phyloP scores from a whole-genome alignment of 1,140 invertebrate species.

The Lithobius niger region DNA sequence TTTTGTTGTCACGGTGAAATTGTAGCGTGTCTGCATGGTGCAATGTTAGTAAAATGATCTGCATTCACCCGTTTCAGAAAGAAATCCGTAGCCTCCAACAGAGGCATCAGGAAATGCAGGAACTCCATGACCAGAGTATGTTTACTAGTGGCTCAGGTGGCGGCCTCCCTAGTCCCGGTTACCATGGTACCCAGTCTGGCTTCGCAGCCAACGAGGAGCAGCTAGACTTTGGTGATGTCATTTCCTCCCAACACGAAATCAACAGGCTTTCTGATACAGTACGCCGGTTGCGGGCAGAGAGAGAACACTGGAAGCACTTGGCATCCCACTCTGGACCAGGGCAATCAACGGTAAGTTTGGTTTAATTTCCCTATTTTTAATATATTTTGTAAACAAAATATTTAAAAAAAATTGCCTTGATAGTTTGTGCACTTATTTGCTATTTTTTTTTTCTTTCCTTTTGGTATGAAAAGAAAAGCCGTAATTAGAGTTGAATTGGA shows the following conservation, averaged over 20 bases:
- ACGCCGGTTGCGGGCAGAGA: slow-evolving; percentile 22
- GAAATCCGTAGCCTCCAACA: neutral
- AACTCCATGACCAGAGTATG: neutral
- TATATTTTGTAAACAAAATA: too few species aligned
- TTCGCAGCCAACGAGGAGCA: neutral
- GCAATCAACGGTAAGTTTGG: too few species aligned
- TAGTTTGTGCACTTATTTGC: too few species aligned
- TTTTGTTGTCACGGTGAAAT: too few species aligned
- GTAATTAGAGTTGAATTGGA: too few species aligned
- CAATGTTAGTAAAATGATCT: too few species aligned
- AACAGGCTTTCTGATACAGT: slow-evolving; percentile 27
- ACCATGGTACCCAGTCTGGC: neutral
- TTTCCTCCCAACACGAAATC: slow-evolving; percentile 30
- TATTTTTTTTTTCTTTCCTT: too few species aligned
- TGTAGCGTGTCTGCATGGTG: too few species aligned
- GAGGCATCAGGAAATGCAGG: neutral
- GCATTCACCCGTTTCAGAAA: too few species aligned
- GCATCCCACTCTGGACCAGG: neutral
- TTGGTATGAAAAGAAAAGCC: too few species aligned
- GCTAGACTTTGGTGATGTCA: slow-evolving; percentile 29
- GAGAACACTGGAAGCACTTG: slow-evolving; percentile 12
- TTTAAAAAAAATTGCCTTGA: too few species aligned
- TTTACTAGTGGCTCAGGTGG: neutral
- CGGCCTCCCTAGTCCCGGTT: neutral
- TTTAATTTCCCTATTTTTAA: too few species aligned